Base-by-base conservation (phyloP, 2,888 invertebrate species). In the Thera obeliscata region DNA sequence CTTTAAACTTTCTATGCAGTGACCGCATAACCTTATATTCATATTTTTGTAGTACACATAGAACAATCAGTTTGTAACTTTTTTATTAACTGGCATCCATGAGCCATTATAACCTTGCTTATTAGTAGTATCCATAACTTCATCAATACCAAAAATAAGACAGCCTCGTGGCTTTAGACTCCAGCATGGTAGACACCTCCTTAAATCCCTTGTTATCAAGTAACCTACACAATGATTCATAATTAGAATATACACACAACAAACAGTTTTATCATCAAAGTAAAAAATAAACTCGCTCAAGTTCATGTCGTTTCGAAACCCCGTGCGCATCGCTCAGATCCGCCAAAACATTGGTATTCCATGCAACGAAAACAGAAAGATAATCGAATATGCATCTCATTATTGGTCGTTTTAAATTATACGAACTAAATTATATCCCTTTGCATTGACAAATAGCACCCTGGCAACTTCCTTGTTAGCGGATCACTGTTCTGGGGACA, bases 351-450 rank as follows among this genome's bases (percentile, higher is more conserved):
- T 67, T 59, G 49, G 48, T 71, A 73, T 68, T 72, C 62, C 62
- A 69, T 64, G 60, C 61, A 71, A 71, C 63, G 69, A 70, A 74
- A 72, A 75, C 71, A 74, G 68, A 71, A 66, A 69, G 82, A 82
- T 86, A 90, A 90, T 89, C 85, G 81, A 91, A 90, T 90, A 85
- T 85, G 89, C 89, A 89, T 90, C 87, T 91, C 86, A 91, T 91
- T 91, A 91, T 89, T 83, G 85, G 83, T 84, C 84, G 83, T 83
- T 91, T 89, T 88, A 89, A 90, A 89, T 87, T 86, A 86, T 74
- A 89, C 87, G 86, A 87, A 88, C 84, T 71, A 82, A 89, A 89
- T 90, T 89, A 85, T 82, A 87, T 88, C 89, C 90, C 87, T 90
- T 89, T 87, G 83, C 87, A 88, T 85, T 88, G 89, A 88, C 90